Evolutionary conservation across 2,888 invertebrate genomes (phyloP), one percentile per base, ranked within the genome.

Genomic region (Diplolepis rosae): DNA sequence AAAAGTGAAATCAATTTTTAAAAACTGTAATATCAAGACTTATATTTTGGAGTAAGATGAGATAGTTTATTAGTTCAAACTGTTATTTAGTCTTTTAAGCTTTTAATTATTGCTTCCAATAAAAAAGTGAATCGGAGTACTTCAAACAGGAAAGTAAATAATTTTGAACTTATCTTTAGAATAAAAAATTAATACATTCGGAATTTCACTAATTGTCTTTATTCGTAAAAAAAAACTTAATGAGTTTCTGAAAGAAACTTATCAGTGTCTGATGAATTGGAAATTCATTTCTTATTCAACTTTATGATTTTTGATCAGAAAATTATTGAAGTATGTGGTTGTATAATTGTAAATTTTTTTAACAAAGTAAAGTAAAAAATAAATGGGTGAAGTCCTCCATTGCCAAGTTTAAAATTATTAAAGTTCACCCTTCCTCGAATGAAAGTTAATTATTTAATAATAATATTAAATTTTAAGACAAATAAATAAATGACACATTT

Each of bases 51-150:
- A 45, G 18, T 18, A 45, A 18, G 45, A 45, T 45, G 7, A 45
- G 15, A 11, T 6, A 2, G 18, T 35, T 61, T 61, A 35, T 61
- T 61, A 61, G 35, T 61, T 61, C 39, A 39, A 61, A 61, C 35
- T 61, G 61, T 61, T 61, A 61, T 61, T 61, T 61, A 61, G 39
- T 61, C n/a, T 61, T 61, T 39, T 61, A 61, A 61, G 61, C 22
- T 56, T 24, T 35, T 24, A 61, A 61, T 61, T 61, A 61, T 35
- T 18, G n/a, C 61, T 39, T 61, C 13, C 24, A 22, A 22, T n/a
- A 18, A 22, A 9, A 15, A 18, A 39, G 39, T 24, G 4, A 24
- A 24, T 45, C 45, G 4, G 9, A 45, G 45, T 45, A n/a, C 45
- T 45, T 22, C 45, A 45, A 45, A 4, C 9, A 45, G 18, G 22